These are phyloP conservation scores for Diabrotica virgifera DNA, from an alignment of 1,140 invertebrate species.

Conservation along the genomic window DNA sequence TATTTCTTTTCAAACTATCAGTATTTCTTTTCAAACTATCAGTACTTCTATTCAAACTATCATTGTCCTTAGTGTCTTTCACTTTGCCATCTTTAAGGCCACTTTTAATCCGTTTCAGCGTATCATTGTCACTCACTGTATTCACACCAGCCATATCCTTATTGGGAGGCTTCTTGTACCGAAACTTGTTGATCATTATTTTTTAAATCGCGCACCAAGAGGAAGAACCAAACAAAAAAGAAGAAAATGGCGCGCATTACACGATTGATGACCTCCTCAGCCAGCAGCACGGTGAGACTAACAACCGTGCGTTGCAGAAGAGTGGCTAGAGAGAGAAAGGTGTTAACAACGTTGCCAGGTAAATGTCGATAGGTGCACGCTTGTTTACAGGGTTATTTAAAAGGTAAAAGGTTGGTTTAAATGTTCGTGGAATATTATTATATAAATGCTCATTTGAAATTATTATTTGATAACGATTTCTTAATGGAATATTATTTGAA, in stretches of 20 bases:
- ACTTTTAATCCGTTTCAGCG: conserved; percentile 12
- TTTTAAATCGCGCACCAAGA: conserved; percentile 15
- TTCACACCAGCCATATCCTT: conserved; percentile 12
- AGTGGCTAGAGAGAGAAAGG: conserved; percentile 16
- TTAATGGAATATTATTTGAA: neutral
- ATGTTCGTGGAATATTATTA: neutral
- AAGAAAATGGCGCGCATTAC: conserved; percentile 13
- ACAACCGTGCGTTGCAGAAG: conserved; percentile 28
- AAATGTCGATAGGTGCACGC: neutral
- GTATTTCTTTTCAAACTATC: conserved; percentile 19
- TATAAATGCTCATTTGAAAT: too few species aligned
- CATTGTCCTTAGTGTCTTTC: conserved; percentile 2
- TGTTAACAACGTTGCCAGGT: conserved; percentile 6
- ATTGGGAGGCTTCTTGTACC: conserved; percentile 37
- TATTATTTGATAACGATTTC: neutral
- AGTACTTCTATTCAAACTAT: conserved; percentile 12
- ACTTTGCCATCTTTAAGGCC: conserved; percentile 1
- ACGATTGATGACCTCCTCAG: conserved; percentile 15
- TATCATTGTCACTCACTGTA: conserved; percentile 19
- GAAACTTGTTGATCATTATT: conserved; percentile 44
- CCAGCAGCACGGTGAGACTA: conserved; percentile 16
- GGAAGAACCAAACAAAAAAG: conserved; percentile 8
- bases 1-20: conserved; percentile 11
- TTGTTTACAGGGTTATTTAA: neutral
- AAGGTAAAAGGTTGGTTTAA: neutral